phyloP scores from a whole-genome alignment of 2,888 invertebrate genomes.

The Watsonalla binaria region DNA sequence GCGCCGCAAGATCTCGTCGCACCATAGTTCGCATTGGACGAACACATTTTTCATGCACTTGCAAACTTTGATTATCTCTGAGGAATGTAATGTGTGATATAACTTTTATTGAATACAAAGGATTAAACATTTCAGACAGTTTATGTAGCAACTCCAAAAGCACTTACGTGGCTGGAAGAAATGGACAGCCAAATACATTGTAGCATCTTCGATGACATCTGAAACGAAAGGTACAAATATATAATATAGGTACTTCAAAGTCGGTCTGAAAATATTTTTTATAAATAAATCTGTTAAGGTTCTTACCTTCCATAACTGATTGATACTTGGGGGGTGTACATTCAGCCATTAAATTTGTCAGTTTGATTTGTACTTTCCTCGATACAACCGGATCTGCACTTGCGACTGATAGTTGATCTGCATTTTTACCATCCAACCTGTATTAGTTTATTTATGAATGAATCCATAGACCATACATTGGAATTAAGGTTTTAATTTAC shows the following conservation, averaged over 20 bases:
- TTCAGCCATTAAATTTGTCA: slow-evolving; percentile 40
- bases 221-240: slow-evolving; percentile 21
- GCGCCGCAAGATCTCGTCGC: slow-evolving; percentile 59
- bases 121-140: background rate
- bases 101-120: background rate
- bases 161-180: slow-evolving; percentile 57
- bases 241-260: background rate
- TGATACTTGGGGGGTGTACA: slow-evolving; percentile 33
- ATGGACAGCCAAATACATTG: slow-evolving; percentile 53
- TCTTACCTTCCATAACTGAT: slow-evolving; percentile 45
- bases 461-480: background rate
- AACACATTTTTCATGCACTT: slow-evolving; percentile 67
- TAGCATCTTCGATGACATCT: slow-evolving; percentile 60
- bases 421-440: slow-evolving; percentile 52
- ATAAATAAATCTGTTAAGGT: background rate
- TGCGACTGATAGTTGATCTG: slow-evolving; percentile 44
- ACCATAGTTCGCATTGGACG: slow-evolving; percentile 68
- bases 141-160: background rate
- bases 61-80: slow-evolving; percentile 59
- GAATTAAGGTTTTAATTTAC: no score
- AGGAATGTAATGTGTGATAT: background rate
- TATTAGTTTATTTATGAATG: slow-evolving; percentile 5
- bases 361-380: slow-evolving; percentile 62
- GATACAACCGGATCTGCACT: slow-evolving; percentile 54
- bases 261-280: background rate